phyloP scores from a whole-genome alignment of 2,888 invertebrate species.

The Agriotes lineatus region DNA sequence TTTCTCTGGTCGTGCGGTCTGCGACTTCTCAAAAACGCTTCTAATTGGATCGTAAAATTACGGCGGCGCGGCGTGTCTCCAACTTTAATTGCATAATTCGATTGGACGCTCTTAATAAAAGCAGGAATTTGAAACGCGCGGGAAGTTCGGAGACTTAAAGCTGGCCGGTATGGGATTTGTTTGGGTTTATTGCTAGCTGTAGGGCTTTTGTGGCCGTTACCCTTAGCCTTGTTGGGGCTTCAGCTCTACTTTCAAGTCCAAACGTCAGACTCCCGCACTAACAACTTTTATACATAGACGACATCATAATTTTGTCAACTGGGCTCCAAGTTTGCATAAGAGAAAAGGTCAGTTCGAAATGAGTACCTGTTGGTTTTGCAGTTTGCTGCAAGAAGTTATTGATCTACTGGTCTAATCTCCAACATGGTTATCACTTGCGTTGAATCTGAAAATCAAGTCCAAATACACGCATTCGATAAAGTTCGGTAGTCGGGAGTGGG shows the following conservation, averaged over 20 bases:
- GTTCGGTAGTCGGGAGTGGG: no score
- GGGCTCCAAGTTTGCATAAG: neutral
- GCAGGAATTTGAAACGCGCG: slow-evolving; percentile 5
- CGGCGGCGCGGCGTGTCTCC: neutral
- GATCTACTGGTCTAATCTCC: no score
- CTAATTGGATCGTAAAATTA: slow-evolving; percentile 22
- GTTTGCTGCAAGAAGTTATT: no score
- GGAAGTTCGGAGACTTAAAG: neutral
- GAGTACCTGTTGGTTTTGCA: no score
- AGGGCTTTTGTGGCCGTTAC: neutral
- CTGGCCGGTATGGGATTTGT: no score
- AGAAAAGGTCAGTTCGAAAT: slow-evolving; percentile 14
- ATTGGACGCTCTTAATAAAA: neutral
- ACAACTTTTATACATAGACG: neutral
- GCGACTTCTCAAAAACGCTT: slow-evolving; percentile 2
- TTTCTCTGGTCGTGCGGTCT: slow-evolving; percentile 18
- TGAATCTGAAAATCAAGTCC: no score
- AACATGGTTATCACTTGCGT: no score
- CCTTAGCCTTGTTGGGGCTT: neutral
- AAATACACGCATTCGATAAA: no score
- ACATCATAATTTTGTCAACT: slow-evolving; percentile 11
- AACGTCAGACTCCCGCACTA: neutral
- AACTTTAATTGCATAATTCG: slow-evolving; percentile 19
- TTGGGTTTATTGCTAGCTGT: no score
- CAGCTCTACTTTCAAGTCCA: neutral